Evolutionary conservation across 2,797 vertebrate genomes (phyloP), one percentile per base, ranked within the genome.

Genomic region (Austrolebias charrua): DNA sequence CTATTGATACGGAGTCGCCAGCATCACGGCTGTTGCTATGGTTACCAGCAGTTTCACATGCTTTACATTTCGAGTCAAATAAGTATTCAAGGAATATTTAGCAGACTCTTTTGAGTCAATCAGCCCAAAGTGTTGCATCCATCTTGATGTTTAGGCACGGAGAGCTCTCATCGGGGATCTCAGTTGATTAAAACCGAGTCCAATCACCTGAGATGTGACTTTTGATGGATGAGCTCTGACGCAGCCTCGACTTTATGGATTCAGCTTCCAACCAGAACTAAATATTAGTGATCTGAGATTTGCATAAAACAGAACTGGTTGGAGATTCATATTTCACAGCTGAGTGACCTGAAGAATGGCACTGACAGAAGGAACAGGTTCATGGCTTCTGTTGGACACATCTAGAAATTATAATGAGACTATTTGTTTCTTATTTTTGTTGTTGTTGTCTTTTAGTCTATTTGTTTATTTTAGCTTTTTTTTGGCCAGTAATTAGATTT

Each of bases 21-120:
- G 54, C 58, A 42, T 42, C 60, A 33, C 40, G 53, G 18, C 24
- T 29, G 66, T 75, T 69, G 66, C 52, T 43, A 64, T 54, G 56
- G 61, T 38, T 61, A 65, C 54, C 11, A 13, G 13, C 47, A 52
- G 52, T 20, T 43, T 48, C 4, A 45, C 31, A 14, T 51, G 47
- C 43, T 62, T 43, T 51, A 38, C 7, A 43, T 66, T 53, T 40
- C 6, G 29, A 59, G 38, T 31, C 11, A 6, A 19, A 11, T 9
- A 18, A 55, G 51, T 15, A 0, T 62, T 31, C 2, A 51, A 47
- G 63, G 33, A 40, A 56, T 62, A 35, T 54, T 54, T 31, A 38
- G 5, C 51, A 50, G 45, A 69, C 12, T 10, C 14, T 0, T 45
- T 11, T 35, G 16, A 67, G 43, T 33, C 54, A 73, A 45, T 63